Conservation (phyloP, 2,113 vertebrate species). For the Platichthys stellatus region DNA sequence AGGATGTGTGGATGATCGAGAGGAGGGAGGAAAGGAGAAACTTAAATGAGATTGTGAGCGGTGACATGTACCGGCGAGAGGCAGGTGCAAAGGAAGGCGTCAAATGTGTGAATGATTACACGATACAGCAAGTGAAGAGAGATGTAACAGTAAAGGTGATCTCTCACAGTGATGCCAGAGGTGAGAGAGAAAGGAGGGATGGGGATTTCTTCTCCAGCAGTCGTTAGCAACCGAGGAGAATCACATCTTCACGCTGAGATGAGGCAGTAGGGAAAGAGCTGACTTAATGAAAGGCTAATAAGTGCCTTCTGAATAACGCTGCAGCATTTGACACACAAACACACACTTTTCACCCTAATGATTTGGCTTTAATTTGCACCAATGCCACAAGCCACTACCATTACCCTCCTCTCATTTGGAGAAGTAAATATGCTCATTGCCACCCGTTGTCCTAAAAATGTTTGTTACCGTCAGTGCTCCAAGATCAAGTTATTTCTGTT, state of each 20-base stretch:
- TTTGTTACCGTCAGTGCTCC: background rate
- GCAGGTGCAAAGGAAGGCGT: slow-evolving; percentile 24
- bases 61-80: slow-evolving; percentile 16
- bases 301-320: background rate
- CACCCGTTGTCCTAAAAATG: background rate
- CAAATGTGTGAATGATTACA: slow-evolving; percentile 8
- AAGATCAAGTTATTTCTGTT: background rate
- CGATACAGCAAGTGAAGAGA: background rate
- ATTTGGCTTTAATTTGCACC: background rate
- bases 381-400: too few relatives aligned
- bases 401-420: background rate
- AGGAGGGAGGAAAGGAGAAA: background rate
- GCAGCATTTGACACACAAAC: background rate
- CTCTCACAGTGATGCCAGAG: slow-evolving; percentile 1
- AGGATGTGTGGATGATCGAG: slow-evolving; percentile 1
- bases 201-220: slow-evolving; percentile 17
- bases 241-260: slow-evolving; percentile 2
- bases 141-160: background rate
- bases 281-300: background rate
- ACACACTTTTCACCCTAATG: background rate
- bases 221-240: slow-evolving; percentile 33
- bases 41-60: background rate
- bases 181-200: background rate
- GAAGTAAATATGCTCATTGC: background rate
- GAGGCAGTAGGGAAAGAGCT: slow-evolving; percentile 4